Conservation (phyloP, 2,113 vertebrate species). For the Anhinga anhinga region DNA sequence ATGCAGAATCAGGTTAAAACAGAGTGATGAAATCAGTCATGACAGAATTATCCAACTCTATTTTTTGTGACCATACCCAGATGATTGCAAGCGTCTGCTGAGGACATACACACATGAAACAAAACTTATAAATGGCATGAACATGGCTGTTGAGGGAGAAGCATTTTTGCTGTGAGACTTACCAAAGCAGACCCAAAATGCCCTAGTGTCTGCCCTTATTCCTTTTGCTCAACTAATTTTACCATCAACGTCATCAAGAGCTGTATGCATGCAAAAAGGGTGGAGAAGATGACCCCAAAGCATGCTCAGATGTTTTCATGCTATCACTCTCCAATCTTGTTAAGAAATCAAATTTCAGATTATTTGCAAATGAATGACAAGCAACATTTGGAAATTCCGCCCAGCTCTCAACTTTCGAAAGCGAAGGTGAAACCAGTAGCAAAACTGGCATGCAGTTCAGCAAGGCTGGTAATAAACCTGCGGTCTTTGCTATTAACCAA, state of each 20-base stretch:
- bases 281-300: not conserved
- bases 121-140: not conserved
- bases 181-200: not conserved
- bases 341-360: not conserved
- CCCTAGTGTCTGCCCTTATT: not conserved
- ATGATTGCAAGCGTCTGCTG: not conserved
- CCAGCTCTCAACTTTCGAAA: not conserved
- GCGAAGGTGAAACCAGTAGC: not conserved
- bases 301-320: not conserved
- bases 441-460: not conserved
- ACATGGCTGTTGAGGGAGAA: not conserved
- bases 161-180: not conserved
- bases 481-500: not conserved
- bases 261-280: not conserved
- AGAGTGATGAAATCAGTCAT: slow-evolving; percentile 83
- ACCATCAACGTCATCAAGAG: not conserved
- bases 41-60: slow-evolving; percentile 84
- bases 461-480: not conserved
- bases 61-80: slow-evolving; percentile 23
- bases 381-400: not conserved
- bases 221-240: not conserved
- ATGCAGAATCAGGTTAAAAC: slow-evolving; percentile 95
- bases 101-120: not conserved
- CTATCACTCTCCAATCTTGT: not conserved
- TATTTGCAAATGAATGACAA: not conserved